A percentile compares a stretch with the other conserved stretches of the same genome.
Evolutionary conservation across 1,140 invertebrate species (phyloP).

Genomic region (Helicoverpa armigera): DNA sequence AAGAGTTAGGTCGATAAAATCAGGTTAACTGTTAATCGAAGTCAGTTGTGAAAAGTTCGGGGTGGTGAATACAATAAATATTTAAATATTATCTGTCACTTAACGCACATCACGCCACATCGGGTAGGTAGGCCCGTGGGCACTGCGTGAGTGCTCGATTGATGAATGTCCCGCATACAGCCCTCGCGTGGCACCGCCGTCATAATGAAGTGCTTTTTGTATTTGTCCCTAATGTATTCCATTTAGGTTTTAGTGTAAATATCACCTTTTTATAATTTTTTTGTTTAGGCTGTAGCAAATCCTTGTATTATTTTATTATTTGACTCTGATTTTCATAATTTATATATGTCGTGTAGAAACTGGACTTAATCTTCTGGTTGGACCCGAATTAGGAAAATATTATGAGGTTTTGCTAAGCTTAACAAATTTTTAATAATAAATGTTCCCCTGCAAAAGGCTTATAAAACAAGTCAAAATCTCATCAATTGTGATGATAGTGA

Average conservation of each 20-base stretch:
- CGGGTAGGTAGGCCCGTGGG: not conserved
- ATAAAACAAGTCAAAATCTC: not conserved
- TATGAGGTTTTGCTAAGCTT: no score
- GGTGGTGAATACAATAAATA: conserved; percentile 5
- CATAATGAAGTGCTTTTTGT: conserved; percentile 41
- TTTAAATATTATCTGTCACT: conserved; percentile 37
- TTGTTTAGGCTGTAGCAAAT: not conserved
- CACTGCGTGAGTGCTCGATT: conserved; percentile 20
- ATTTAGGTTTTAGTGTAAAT: conserved; percentile 13
- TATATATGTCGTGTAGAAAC: no score
- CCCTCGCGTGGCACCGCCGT: conserved; percentile 31
- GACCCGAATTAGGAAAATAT: no score
- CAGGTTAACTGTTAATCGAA: not conserved
- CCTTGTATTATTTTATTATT: not conserved
- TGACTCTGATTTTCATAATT: no score
- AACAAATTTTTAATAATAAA: no score
- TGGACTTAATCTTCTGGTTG: no score
- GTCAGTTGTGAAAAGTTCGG: not conserved
- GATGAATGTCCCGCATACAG: conserved; percentile 17
- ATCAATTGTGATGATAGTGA: not conserved
- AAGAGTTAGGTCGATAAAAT: not conserved
- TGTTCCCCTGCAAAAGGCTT: no score
- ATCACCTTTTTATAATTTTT: conserved; percentile 31
- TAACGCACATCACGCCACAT: conserved; percentile 18
- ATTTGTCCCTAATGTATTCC: conserved; percentile 27